phyloP scores from a whole-genome alignment of 2,113 vertebrate species.

The Sinocyclocheilus grahami region DNA sequence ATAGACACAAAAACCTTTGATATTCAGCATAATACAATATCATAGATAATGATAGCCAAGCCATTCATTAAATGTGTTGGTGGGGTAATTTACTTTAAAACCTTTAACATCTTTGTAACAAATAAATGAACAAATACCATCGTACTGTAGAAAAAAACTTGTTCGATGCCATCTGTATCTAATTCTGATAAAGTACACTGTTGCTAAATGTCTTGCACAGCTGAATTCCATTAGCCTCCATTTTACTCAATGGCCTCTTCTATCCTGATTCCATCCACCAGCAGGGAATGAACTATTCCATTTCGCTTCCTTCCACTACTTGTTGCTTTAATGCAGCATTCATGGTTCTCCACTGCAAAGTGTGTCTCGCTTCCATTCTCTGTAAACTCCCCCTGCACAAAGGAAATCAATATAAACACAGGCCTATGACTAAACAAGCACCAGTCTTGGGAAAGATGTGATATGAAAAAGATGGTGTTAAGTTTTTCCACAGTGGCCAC shows the following conservation, averaged over 20 bases:
- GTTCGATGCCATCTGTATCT: constrained; percentile 33
- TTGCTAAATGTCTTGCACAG: constrained; percentile 9
- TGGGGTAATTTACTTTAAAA: not conserved
- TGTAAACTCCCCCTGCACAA: constrained; percentile 89
- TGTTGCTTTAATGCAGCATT: constrained; percentile 87
- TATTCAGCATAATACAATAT: not conserved
- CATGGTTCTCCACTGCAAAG: constrained; percentile 83
- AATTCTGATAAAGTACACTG: constrained; percentile 17
- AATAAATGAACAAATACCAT: not conserved
- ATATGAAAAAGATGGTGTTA: not conserved
- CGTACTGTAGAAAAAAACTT: not conserved
- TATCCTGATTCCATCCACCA: constrained; percentile 84
- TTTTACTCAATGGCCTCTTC: constrained; percentile 72
- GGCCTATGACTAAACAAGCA: not conserved
- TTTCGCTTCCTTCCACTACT: constrained; percentile 84
- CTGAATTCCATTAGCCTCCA: constrained; percentile 13
- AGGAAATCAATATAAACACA: constrained; percentile 1
- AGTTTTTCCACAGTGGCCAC: not conserved
- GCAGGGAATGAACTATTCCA: constrained; percentile 84
- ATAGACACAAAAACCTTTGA: not conserved
- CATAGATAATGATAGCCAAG: not conserved
- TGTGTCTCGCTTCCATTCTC: constrained; percentile 92
- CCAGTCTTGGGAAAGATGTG: not conserved
- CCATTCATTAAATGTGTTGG: not conserved
- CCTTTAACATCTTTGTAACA: not conserved